phyloP scores from a whole-genome alignment of 2,113 vertebrate genomes.

The Mesocricetus auratus region DNA sequence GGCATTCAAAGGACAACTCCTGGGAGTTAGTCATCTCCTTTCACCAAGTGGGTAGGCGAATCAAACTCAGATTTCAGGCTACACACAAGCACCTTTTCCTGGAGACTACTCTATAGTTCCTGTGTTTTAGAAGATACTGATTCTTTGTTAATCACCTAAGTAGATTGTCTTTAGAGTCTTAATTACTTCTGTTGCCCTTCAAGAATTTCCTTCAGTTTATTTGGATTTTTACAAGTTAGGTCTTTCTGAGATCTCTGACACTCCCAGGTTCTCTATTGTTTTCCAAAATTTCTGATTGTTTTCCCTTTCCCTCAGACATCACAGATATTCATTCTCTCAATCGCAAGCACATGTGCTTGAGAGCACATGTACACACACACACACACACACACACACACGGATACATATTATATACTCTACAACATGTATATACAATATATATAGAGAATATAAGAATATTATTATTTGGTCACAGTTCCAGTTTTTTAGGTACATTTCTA shows the following conservation, averaged over 20 bases:
- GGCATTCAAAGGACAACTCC: neutral
- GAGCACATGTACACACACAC: neutral
- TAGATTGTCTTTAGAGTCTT: neutral
- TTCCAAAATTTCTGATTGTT: neutral
- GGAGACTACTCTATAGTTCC: neutral
- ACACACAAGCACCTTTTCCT: neutral
- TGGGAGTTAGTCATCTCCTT: neutral
- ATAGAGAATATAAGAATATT: neutral
- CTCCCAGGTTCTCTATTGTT: neutral
- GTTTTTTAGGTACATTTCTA: slow-evolving; percentile 19
- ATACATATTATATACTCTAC: neutral
- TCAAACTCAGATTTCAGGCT: neutral
- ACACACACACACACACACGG: neutral
- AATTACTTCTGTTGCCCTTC: slow-evolving; percentile 29
- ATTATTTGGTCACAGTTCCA: neutral
- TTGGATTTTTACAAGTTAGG: slow-evolving; percentile 20
- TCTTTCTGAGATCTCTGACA: neutral
- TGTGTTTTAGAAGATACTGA: neutral
- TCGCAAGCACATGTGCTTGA: too few relatives aligned
- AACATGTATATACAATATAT: neutral
- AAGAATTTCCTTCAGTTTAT: slow-evolving; percentile 7
- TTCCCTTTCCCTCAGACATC: neutral
- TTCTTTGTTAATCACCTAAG: slow-evolving; percentile 26
- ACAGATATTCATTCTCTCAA: neutral
- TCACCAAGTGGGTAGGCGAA: neutral